Evolutionary conservation across 2,888 invertebrate genomes (phyloP), one percentile per base, ranked within the genome.

Genomic region (Criorhina ranunculi): DNA sequence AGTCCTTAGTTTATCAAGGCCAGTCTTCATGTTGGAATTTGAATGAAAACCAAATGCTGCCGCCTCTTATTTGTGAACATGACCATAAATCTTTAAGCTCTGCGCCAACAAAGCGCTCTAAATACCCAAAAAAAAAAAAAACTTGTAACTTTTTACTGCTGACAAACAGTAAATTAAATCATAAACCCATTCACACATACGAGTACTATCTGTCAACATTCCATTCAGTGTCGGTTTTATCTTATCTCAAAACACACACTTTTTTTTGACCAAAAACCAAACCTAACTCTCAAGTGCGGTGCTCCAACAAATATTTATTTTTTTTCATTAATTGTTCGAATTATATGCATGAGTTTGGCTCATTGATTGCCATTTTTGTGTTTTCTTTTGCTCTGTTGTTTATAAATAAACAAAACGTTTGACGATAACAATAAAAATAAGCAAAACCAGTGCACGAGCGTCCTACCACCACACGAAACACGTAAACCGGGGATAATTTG

Each of bases 401-500:
- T 49, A 35, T 44, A 35, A 31, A 35, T 66, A 66, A 66, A 66
- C 51, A 53, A 66, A 66, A 35, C 15, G 19, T 7, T n/a, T n/a
- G 5, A n/a, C 33, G 33, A 19, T 35, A 64, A 19, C 46, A 33
- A 62, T 6, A 15, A 40, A 49, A 70, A 70, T 12, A 55, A 57
- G 37, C 33, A 31, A 33, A 42, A 53, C 31, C 35, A 46, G 37
- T 12, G 19, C 46, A 42, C 11, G n/a, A 15, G 15, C 33, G 12
- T 49, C 17, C 42, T 19, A 55, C 59, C 15, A 12, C 64, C 17
- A 11, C 55, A 42, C 15, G 6, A n/a, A 69, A 33, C 46, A 70
- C 60, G 72, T 60, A 19, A 72, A 12, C 60, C n/a, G 55, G 12
- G 46, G 19, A 37, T 75, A 66, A 57, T 75, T 66, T 46, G 46